phyloP scores from a whole-genome alignment of 2,113 vertebrate genomes.

The Lamprotornis superbus region DNA sequence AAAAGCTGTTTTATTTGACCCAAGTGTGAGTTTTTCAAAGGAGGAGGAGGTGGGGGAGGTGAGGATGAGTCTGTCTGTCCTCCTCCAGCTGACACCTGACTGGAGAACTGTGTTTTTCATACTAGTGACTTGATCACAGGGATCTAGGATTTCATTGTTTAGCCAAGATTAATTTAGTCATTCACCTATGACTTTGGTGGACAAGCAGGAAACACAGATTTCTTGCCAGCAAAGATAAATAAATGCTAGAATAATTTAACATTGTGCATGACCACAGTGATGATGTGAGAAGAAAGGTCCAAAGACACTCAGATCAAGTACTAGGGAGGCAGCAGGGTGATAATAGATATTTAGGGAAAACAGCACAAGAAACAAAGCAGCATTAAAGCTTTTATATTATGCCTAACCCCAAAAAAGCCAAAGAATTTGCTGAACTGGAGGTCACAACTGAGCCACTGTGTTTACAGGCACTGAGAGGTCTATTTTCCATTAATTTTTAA shows the following conservation, averaged over 20 bases:
- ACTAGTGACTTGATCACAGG: neutral
- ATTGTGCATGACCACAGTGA: neutral
- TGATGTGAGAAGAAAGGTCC: neutral
- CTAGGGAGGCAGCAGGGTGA: no score
- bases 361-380: neutral
- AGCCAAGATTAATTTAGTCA: neutral
- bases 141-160: neutral
- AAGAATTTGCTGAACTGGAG: neutral
- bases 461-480: neutral
- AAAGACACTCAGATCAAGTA: neutral
- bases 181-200: neutral
- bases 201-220: neutral
- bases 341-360: neutral
- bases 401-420: neutral
- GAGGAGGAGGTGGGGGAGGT: neutral
- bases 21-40: neutral
- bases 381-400: neutral
- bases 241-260: neutral
- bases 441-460: neutral
- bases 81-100: neutral
- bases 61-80: neutral
- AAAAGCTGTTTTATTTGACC: neutral
- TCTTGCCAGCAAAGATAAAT: neutral
- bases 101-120: neutral
- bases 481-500: neutral